phyloP scores from a whole-genome alignment of 1,140 invertebrate species.

The Pachypsylla venusta region DNA sequence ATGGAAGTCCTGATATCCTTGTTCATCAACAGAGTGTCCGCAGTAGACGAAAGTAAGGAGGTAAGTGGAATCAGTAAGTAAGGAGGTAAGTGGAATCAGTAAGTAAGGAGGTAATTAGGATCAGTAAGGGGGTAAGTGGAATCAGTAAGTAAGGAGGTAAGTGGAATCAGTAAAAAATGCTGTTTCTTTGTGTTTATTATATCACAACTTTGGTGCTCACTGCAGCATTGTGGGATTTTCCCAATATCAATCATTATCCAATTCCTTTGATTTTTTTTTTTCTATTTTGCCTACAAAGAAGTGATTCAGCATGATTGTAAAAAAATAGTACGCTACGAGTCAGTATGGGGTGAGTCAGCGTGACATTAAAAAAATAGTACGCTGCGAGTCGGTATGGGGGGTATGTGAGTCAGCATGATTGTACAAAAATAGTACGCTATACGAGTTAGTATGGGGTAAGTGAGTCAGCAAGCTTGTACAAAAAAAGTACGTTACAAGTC shows the following conservation, averaged over 20 bases:
- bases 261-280: too few species aligned
- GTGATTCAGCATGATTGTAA: slow-evolving; percentile 40
- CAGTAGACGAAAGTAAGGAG: slow-evolving; percentile 43
- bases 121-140: too few species aligned
- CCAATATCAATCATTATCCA: too few species aligned
- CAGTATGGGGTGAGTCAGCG: slow-evolving; percentile 44
- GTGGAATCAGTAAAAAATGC: too few species aligned
- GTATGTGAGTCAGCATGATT: background rate
- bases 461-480: background rate
- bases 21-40: slow-evolving; percentile 40
- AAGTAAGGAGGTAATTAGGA: too few species aligned
- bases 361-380: slow-evolving; percentile 27
- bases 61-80: too few species aligned
- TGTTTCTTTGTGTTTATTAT: too few species aligned
- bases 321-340: slow-evolving; percentile 39
- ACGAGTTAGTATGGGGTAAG: background rate
- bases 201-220: too few species aligned
- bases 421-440: too few species aligned
- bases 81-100: too few species aligned
- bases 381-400: slow-evolving; percentile 40
- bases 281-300: slow-evolving; percentile 40
- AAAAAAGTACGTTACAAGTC: background rate
- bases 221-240: too few species aligned
- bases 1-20: slow-evolving; percentile 40
- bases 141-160: too few species aligned